Percentiles rank a stretch among this genome's conserved stretches.
Conservation (phyloP, 2,888 invertebrate genomes). For the Pseudoips prasinana region DNA sequence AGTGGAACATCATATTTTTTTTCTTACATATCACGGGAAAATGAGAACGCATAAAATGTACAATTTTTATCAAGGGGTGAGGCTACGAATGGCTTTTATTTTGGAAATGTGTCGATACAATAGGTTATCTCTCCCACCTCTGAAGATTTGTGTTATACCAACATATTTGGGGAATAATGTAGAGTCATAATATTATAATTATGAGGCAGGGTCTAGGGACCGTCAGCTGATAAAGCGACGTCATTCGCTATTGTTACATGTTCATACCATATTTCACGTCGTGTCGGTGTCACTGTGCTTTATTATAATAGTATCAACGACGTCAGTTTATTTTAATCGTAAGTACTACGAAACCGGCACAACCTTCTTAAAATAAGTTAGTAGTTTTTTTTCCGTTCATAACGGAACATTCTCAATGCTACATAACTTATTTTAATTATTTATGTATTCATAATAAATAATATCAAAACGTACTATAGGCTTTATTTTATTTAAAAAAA, state of each 20-base stretch:
- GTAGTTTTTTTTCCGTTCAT: too few relatives aligned
- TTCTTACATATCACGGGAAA: constrained; percentile 7
- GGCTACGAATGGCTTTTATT: constrained; percentile 40
- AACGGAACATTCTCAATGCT: too few relatives aligned
- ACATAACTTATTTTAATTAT: too few relatives aligned
- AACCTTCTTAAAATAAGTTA: too few relatives aligned
- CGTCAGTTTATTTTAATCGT: too few relatives aligned
- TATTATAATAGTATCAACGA: too few relatives aligned
- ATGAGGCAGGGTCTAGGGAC: constrained; percentile 49
- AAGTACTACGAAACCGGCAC: too few relatives aligned
- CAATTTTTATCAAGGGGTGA: constrained; percentile 33
- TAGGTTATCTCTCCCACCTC: constrained; percentile 40
- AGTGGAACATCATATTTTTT: constrained; percentile 7
- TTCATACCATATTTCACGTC: constrained; percentile 54
- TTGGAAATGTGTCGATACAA: constrained; percentile 42
- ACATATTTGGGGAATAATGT: constrained; percentile 61
- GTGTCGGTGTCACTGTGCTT: constrained; percentile 49
- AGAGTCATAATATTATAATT: constrained; percentile 76
- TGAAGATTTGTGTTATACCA: constrained; percentile 40
- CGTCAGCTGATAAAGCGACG: constrained; percentile 54
- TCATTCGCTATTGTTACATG: constrained; percentile 67
- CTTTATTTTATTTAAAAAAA: too few relatives aligned
- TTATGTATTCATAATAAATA: too few relatives aligned
- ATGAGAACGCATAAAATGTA: constrained; percentile 26
- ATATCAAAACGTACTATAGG: too few relatives aligned